Conservation (phyloP, 2,113 vertebrate species). For the Oxyruncus cristatus region DNA sequence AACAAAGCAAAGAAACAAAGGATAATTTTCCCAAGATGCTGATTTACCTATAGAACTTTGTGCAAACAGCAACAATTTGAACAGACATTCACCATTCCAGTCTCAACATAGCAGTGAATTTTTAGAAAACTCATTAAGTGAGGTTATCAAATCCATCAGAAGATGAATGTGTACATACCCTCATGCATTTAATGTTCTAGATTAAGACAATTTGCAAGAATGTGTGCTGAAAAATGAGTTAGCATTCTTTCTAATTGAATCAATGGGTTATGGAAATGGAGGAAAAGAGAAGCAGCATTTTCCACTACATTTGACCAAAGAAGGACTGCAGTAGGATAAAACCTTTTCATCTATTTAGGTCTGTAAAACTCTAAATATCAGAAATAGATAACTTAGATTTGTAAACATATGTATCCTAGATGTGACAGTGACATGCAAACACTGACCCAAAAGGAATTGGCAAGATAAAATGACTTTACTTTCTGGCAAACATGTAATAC, state of each 20-base stretch:
- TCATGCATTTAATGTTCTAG: neutral
- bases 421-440: neutral
- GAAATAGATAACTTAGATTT: neutral
- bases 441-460: neutral
- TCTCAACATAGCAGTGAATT: neutral
- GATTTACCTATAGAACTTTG: neutral
- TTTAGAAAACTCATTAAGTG: neutral
- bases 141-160: neutral
- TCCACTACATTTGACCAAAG: neutral
- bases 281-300: neutral
- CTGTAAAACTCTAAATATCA: neutral
- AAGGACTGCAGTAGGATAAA: neutral
- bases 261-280: neutral
- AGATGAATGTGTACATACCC: neutral
- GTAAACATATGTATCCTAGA: neutral
- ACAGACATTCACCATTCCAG: neutral
- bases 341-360: neutral
- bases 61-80: neutral
- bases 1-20: neutral
- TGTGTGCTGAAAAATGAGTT: neutral
- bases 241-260: neutral
- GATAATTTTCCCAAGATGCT: neutral
- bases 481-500: neutral
- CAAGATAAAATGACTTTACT: neutral
- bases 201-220: neutral